These are phyloP conservation scores for Drosophila leontia DNA, from an alignment of 1,140 invertebrate genomes.

Conservation along the genomic window DNA sequence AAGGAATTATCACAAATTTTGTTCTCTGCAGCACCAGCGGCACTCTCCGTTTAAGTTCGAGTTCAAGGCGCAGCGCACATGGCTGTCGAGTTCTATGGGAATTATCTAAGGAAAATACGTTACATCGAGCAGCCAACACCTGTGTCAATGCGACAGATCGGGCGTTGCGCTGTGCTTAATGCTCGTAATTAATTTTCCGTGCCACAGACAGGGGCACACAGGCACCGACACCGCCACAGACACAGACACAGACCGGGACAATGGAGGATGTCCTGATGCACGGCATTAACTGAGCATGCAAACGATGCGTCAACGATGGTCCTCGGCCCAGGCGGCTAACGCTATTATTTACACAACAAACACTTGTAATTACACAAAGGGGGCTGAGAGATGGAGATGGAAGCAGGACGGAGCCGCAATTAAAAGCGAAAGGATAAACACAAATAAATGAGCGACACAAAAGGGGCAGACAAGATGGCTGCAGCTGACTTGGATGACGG, in stretches of 20 bases:
- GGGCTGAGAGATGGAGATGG: slow-evolving; percentile 1
- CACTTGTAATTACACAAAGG: slow-evolving; percentile 68
- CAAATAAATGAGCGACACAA: slow-evolving; percentile 71
- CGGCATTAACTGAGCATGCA: slow-evolving; percentile 66
- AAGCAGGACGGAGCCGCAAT: slow-evolving; percentile 55
- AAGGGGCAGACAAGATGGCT: slow-evolving; percentile 59
- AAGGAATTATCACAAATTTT: not conserved
- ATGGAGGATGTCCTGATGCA: slow-evolving; percentile 53
- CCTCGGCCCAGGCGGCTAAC: slow-evolving; percentile 50
- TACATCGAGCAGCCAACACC: slow-evolving; percentile 48
- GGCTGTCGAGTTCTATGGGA: slow-evolving; percentile 48
- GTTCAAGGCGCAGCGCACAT: slow-evolving; percentile 47
- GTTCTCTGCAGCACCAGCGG: not conserved
- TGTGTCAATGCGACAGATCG: slow-evolving; percentile 45
- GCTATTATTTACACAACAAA: slow-evolving; percentile 76
- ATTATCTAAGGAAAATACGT: slow-evolving; percentile 62
- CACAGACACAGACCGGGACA: slow-evolving; percentile 20
- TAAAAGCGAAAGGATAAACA: slow-evolving; percentile 79
- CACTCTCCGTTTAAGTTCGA: slow-evolving; percentile 8
- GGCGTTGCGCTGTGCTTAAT: slow-evolving; percentile 42
- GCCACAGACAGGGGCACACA: slow-evolving; percentile 44
- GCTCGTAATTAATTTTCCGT: slow-evolving; percentile 63
- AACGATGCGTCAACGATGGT: slow-evolving; percentile 59
- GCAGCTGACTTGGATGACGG: slow-evolving; percentile 47
- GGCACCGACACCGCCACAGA: slow-evolving; percentile 5